phyloP scores from a whole-genome alignment of 2,888 invertebrate species.

The Pteria penguin region DNA sequence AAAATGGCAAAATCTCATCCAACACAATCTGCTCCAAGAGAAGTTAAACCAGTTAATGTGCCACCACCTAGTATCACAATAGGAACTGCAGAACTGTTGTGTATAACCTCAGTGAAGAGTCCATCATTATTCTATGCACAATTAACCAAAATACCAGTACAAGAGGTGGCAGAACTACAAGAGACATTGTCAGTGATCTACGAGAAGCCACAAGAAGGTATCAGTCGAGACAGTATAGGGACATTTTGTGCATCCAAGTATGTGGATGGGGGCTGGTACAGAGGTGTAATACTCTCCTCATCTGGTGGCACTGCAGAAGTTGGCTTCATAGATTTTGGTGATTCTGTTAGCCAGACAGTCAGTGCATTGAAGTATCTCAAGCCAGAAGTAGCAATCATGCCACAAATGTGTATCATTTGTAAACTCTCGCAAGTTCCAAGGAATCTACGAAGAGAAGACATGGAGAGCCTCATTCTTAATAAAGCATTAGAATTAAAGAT shows the following conservation, averaged over 20 bases:
- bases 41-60: slow-evolving; percentile 12
- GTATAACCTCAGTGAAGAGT: slow-evolving; percentile 54
- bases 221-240: slow-evolving; percentile 36
- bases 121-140: slow-evolving; percentile 52
- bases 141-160: slow-evolving; percentile 53
- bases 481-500: slow-evolving; percentile 55
- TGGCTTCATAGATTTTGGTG: slow-evolving; percentile 61
- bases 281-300: slow-evolving; percentile 51
- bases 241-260: slow-evolving; percentile 58
- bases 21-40: not conserved
- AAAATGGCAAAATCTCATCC: not conserved
- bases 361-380: slow-evolving; percentile 49
- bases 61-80: slow-evolving; percentile 46
- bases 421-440: slow-evolving; percentile 44
- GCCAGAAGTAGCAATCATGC: slow-evolving; percentile 42
- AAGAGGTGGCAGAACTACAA: slow-evolving; percentile 55
- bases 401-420: slow-evolving; percentile 60
- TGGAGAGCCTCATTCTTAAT: slow-evolving; percentile 50
- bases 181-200: slow-evolving; percentile 50
- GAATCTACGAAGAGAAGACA: slow-evolving; percentile 33
- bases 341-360: slow-evolving; percentile 40
- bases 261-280: slow-evolving; percentile 60
- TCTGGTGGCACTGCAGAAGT: slow-evolving; percentile 45
- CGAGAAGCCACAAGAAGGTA: slow-evolving; percentile 34
- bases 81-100: slow-evolving; percentile 49